A percentile compares a stretch with the other conserved stretches of the same genome.
These are phyloP conservation scores for Notocelia uddmanniana DNA, from an alignment of 2,888 invertebrate species.

Conservation along the genomic window DNA sequence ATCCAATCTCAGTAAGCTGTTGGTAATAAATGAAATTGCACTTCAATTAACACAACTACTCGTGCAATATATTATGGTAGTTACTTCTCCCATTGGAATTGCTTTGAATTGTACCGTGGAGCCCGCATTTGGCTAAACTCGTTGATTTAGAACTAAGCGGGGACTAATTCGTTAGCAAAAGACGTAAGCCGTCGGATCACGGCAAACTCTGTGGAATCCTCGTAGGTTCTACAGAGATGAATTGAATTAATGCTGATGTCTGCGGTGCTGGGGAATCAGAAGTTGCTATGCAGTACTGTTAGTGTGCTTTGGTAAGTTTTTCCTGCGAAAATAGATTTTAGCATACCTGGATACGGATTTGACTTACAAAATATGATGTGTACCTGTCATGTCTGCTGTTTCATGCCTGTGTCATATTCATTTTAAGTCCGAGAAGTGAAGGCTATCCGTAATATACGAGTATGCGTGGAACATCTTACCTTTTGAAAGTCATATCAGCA, in stretches of 20 bases:
- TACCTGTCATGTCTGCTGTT: not conserved
- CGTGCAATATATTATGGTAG: not conserved
- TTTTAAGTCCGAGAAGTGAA: not conserved
- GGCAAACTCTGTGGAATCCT: constrained; percentile 48
- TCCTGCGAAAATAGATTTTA: too few relatives aligned
- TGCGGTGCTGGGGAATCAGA: not conserved
- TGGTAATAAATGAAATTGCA: not conserved
- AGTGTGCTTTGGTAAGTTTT: not conserved
- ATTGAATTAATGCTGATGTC: constrained; percentile 54
- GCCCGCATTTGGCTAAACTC: constrained; percentile 23
- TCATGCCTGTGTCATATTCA: not conserved
- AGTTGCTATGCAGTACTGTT: constrained; percentile 1
- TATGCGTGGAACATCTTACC: too few relatives aligned
- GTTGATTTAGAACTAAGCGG: constrained; percentile 38
- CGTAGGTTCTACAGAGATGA: constrained; percentile 50
- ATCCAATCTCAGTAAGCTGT: not conserved
- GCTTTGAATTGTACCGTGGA: constrained; percentile 10
- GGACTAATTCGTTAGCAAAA: constrained; percentile 39
- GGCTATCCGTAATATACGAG: not conserved
- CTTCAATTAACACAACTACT: not conserved
- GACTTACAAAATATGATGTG: not conserved
- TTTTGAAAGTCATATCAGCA: not conserved
- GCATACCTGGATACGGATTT: too few relatives aligned
- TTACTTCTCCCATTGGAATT: not conserved
- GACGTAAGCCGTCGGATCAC: constrained; percentile 33